Base-by-base conservation (phyloP, 92 coral and sea anemone species). In the Diadumene lineata region DNA sequence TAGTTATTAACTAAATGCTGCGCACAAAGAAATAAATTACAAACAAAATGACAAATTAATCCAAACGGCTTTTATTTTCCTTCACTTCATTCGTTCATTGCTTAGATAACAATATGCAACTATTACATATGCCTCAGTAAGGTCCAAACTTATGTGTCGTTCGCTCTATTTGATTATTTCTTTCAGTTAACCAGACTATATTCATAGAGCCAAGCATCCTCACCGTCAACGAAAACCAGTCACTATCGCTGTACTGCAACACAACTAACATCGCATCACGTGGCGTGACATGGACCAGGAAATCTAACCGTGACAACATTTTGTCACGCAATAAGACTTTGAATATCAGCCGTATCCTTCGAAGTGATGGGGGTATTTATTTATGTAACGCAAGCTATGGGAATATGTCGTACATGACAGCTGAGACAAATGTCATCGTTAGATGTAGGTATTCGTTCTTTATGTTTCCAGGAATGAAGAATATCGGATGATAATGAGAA, bases 371-470 rank as follows among this genome's bases (percentile, higher is more conserved):
- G 9, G 88, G 88, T 23, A 55, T 56, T 43, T 83, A 83, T 75
- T 65, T 34, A 32, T 83, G 88, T 58, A 44, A 65, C 57, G 80
- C 70, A 30, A 71, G 78, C 7, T 70, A 83, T 23, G 8, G 18
- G 19, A 13, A 13, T 38, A 3, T 21, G 2, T 32, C 74, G 50
- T 10, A 64, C 83, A 21, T 66, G 64, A 50, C 58, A 3, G 66
- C 28, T 56, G 18, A 23, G 21, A 53, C 71, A 23, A n/a, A 9
- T 7, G 18, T 83, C 7, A 22, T 27, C 2, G 88, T 83, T 7
- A 2, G 8, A 31, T 77, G 88, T 83, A 66, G 66, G 83, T 78
- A 61, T 55, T n/a, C n/a, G n/a, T n/a, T n/a, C n/a, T n/a, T n/a
- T n/a, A n/a, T n/a, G n/a, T n/a, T n/a, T n/a, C n/a, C n/a, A n/a